Base-by-base conservation (phyloP, 2,113 vertebrate species). In the Eudorcas thomsonii region DNA sequence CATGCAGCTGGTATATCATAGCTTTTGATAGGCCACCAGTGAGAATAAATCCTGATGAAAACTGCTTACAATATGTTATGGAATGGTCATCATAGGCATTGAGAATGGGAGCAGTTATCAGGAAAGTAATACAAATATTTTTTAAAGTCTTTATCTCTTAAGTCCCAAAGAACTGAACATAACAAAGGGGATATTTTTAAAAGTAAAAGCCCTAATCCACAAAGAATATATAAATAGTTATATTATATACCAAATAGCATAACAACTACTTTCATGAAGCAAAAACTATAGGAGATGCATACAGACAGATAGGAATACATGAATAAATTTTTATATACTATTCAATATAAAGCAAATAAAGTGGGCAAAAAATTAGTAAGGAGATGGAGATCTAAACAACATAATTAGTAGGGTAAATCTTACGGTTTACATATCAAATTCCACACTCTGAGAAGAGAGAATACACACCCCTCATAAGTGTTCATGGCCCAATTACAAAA, bases 71-170 rank as follows among this genome's bases (percentile, higher is more conserved):
- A 1, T 12, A 9, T 78, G 11, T 59, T 67, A 52, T 19, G 43
- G n/a, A 80, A 14, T 60, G 50, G 55, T 43, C 50, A 80, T 50
- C 62, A 80, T 1, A 91, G 54, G 23, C 55, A 71, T 0, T 64
- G 17, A 92, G 52, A 71, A 36, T 3, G 71, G 26, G 36, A 30
- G 9, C 80, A 11, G 60, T 57, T 59, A 60, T 39, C 59, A 94
- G 54, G 78, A 88, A 81, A 52, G 59, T 89, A 14, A 67, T 52
- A 91, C 11, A 93, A 83, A 87, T n/a, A 12, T 17, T 78, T 91
- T 92, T 90, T 50, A 78, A 87, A 95, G 59, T 52, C 33, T 86
- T 92, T 92, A 92, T 48, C 43, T 71, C 39, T 96, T 90, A 93
- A 95, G 80, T 30, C 48, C 54, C 45, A 82, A 54, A 93, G n/a